Evolutionary conservation across 2,113 vertebrate species (phyloP), one percentile per base, ranked within the genome.

Genomic region (Cyrtonyx montezumae): DNA sequence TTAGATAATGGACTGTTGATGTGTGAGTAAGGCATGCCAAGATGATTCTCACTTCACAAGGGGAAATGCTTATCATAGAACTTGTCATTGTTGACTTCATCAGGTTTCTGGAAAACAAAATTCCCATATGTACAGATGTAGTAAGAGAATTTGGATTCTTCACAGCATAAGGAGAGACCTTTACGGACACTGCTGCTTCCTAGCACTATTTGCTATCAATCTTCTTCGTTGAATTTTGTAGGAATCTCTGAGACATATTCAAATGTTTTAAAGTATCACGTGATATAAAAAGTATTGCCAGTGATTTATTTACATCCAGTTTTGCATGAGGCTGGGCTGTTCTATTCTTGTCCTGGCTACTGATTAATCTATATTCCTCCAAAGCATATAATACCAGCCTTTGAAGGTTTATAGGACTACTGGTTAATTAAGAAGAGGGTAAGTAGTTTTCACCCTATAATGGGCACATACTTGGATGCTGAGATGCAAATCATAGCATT

Each of bases 401-500:
- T 71, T 43, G 45, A 63, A 90, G 15, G 4, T 74, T 76, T 59
- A 65, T 58, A 67, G 42, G 37, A 36, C 45, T 78, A 14, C 75
- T 5, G 6, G 20, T 79, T 94, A 79, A 84, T 95, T 79, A 89
- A 42, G 77, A 58, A 89, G 53, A 82, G 32, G 45, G n/a, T 43
- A 40, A 43, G 32, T 79, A 89, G 59, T 59, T 87, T 91, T 84
- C 45, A 66, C 16, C 18, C 48, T 63, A 2, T 88, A 80, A 67
- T 88, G 68, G 43, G 12, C 9, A 25, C 8, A 26, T 90, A 36
- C 69, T 53, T 90, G 59, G 42, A 49, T 46, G 22, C 13, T 76
- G 79, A 77, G 55, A 79, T 85, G 80, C 79, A 93, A 91, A 94
- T 86, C 43, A 25, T 25, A 59, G 23, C 32, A 87, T 93, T 93